A percentile compares a stretch with the other conserved stretches of the same genome.
phyloP scores from a whole-genome alignment of 2,888 invertebrate genomes.

The Catonia carolina region DNA sequence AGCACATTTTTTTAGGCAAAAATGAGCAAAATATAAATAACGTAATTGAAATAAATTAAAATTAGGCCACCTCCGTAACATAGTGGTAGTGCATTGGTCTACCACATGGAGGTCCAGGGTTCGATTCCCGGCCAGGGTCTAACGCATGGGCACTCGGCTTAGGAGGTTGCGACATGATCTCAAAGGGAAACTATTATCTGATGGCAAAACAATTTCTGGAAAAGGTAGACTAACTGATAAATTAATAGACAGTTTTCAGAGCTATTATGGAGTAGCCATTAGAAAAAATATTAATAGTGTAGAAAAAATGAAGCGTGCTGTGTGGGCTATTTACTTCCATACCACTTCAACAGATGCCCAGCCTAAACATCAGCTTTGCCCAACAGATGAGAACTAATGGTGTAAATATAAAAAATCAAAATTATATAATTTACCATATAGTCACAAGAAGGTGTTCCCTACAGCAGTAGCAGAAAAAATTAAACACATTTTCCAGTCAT shows the following conservation, averaged over 20 bases:
- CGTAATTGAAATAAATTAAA: no score
- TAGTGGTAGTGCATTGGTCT: no score
- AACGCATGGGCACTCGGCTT: not conserved
- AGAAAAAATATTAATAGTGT: not conserved
- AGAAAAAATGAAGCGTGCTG: not conserved
- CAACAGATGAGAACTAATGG: constrained; percentile 30
- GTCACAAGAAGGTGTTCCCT: no score
- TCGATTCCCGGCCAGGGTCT: no score
- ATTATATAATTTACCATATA: no score
- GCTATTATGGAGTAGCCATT: not conserved
- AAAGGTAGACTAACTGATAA: not conserved
- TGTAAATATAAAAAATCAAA: constrained; percentile 29
- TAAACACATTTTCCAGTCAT: no score
- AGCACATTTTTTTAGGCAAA: no score
- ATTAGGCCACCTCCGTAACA: no score
- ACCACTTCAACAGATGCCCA: constrained; percentile 32
- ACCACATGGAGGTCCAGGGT: no score
- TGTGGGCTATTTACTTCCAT: constrained; percentile 30
- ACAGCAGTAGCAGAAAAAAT: no score
- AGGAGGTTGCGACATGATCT: not conserved
- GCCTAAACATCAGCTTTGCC: constrained; percentile 33
- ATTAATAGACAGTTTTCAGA: not conserved
- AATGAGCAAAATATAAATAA: no score
- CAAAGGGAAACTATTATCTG: not conserved
- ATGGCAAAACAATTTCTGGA: not conserved